Evolutionary conservation across 2,888 invertebrate species (phyloP).

Genomic region (Apamea sordens): DNA sequence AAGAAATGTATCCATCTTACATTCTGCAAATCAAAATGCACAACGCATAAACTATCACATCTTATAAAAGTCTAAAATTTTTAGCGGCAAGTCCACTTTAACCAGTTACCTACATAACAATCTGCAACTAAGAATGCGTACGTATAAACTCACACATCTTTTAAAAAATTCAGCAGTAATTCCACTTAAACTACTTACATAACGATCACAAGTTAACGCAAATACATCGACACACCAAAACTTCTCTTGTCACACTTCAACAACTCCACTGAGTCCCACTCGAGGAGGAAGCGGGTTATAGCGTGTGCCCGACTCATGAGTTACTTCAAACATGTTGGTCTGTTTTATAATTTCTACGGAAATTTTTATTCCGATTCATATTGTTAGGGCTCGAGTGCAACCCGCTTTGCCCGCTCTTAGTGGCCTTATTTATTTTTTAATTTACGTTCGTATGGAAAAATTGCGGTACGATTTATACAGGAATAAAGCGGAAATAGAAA

Average conservation of each 20-base stretch:
- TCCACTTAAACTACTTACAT: neutral
- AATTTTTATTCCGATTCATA: conserved; percentile 74
- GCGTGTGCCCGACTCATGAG: conserved; percentile 81
- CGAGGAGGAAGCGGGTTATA: conserved; percentile 85
- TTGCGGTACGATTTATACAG: conserved; percentile 43
- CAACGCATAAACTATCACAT: neutral
- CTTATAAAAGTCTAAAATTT: neutral
- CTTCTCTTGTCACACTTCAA: conserved; percentile 44
- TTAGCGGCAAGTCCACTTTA: too few species aligned
- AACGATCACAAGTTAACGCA: neutral
- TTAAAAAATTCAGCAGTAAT: neutral
- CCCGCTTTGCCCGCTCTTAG: conserved; percentile 37
- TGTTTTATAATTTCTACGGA: conserved; percentile 83
- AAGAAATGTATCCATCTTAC: neutral
- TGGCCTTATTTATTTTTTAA: conserved; percentile 55
- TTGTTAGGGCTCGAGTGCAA: conserved; percentile 63
- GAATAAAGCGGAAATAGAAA: conserved; percentile 47
- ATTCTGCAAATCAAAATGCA: neutral
- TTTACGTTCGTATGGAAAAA: conserved; percentile 33
- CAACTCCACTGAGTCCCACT: conserved; percentile 72
- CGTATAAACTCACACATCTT: too few species aligned
- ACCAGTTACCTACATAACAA: neutral
- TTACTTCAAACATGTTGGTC: conserved; percentile 85
- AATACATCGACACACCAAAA: conserved; percentile 40
- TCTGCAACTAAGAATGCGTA: neutral